phyloP scores from a whole-genome alignment of 2,797 vertebrate species.

The Lagorchestes hirsutus region DNA sequence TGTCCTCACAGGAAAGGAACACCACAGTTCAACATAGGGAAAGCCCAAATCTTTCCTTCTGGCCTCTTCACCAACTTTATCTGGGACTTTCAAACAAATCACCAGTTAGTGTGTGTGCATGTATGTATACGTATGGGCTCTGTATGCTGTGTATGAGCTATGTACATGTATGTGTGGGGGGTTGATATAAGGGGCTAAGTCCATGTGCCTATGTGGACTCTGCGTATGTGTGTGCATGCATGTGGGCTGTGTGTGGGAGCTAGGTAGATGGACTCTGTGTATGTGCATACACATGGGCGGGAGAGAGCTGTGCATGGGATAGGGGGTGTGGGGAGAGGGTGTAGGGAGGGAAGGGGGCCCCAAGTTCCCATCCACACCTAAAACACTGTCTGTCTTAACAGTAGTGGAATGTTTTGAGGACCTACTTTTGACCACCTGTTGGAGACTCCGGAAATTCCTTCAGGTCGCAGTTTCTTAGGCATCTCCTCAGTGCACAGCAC shows the following conservation, averaged over 20 bases:
- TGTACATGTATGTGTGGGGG: too few relatives aligned
- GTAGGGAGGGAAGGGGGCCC: neutral
- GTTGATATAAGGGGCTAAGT: too few relatives aligned
- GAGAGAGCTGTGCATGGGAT: conserved; percentile 12
- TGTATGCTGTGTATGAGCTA: too few relatives aligned
- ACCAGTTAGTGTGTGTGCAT: neutral
- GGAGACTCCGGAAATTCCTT: neutral
- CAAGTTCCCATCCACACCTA: neutral
- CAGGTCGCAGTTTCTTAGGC: neutral
- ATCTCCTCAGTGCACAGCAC: too few relatives aligned
- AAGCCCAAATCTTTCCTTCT: neutral
- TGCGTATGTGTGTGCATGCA: too few relatives aligned
- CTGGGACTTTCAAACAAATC: too few relatives aligned
- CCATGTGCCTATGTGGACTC: too few relatives aligned
- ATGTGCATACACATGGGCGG: conserved; percentile 57
- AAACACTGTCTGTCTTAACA: neutral
- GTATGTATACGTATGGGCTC: too few relatives aligned
- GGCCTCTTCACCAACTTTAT: neutral
- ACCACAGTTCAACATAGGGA: too few relatives aligned
- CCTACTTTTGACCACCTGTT: neutral
- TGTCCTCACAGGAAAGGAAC: too few relatives aligned
- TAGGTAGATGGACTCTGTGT: too few relatives aligned
- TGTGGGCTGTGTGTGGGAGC: too few relatives aligned
- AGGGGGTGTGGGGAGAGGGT: fast-evolving
- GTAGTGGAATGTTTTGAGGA: neutral